Base-by-base conservation (phyloP, 2,797 vertebrate species). In the Apogon hyalosoma region DNA sequence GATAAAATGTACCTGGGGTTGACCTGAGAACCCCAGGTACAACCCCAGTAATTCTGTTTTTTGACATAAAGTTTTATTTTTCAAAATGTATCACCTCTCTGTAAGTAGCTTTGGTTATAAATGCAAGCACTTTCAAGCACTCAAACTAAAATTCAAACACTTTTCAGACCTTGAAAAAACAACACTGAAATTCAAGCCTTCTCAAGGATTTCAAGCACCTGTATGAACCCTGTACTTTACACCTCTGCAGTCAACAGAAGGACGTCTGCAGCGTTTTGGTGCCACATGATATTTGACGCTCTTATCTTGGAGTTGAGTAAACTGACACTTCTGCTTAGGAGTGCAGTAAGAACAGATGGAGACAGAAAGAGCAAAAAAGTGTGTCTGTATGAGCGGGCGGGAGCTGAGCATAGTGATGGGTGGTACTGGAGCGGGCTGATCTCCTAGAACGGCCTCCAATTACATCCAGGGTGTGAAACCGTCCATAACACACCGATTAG, bases 401-500 rank as follows among this genome's bases (percentile, higher is more conserved):
- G n/a, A 70, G 72, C 63, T 59, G 43, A 48, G 45, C 57, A 52
- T 71, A 70, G 62, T 47, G 75, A 67, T 40, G 73, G 69, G 65
- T 31, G 69, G 42, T 38, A 58, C 2, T 13, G 54, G 69, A 82
- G 72, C 1, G 11, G 49, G 55, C 18, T 61, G 51, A 63, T 80
- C 77, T 74, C 50, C 53, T 70, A 49, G 42, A 80, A 65, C 36
- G 43, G 72, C 70, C 79, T 89, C 86, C 78, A 73, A 84, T 87
- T 88, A 82, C 88, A 87, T 43, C 13, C 52, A 36, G 73, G 69
- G 65, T 80, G 87, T 82, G 77, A 87, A 86, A 78, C 83, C 11
- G 46, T 88, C 85, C 74, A 77, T 82, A 81, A 85, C 87, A 39
- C 59, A 64, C 81, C 21, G 74, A 83, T 90, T 86, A 87, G 84